phyloP scores from a whole-genome alignment of 2,113 vertebrate species.

The Salminus brasiliensis region DNA sequence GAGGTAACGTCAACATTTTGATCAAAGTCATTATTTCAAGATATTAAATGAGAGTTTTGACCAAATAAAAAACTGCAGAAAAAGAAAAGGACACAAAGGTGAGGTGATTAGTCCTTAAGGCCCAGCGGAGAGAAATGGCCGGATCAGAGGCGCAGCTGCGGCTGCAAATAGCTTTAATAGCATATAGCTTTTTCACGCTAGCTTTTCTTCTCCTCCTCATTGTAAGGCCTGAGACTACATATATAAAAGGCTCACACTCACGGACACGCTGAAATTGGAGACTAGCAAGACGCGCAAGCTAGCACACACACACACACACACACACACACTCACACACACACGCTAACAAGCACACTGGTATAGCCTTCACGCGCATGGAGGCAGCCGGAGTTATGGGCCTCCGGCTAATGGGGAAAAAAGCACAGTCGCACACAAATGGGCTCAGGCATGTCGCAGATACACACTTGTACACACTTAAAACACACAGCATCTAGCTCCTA shows the following conservation, averaged over 20 bases:
- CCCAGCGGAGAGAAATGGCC: constrained; percentile 8
- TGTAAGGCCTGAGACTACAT: constrained; percentile 48
- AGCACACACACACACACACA: constrained; percentile 51
- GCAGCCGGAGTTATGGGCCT: constrained; percentile 1
- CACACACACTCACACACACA: constrained; percentile 37
- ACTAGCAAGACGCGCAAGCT: constrained; percentile 34
- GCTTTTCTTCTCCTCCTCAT: constrained; percentile 23
- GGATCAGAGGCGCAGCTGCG: constrained; percentile 43
- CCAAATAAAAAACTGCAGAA: too few relatives aligned
- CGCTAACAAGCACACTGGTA: constrained; percentile 4
- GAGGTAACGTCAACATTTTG: too few relatives aligned
- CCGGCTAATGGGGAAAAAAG: neutral
- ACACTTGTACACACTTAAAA: constrained; percentile 45
- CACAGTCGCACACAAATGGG: neutral
- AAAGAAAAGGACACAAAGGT: too few relatives aligned
- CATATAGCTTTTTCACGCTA: constrained; percentile 18
- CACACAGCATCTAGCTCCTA: neutral
- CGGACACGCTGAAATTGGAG: constrained; percentile 40
- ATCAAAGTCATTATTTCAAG: too few relatives aligned
- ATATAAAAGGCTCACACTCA: constrained; percentile 45
- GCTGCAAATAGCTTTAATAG: constrained; percentile 60
- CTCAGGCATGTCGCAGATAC: neutral
- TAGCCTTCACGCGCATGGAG: constrained; percentile 23
- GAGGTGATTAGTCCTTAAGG: too few relatives aligned
- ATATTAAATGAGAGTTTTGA: too few relatives aligned